Percentiles rank a stretch among this genome's conserved stretches.
phyloP scores from a whole-genome alignment of 2,888 invertebrate species.

The Electrophaes corylata region DNA sequence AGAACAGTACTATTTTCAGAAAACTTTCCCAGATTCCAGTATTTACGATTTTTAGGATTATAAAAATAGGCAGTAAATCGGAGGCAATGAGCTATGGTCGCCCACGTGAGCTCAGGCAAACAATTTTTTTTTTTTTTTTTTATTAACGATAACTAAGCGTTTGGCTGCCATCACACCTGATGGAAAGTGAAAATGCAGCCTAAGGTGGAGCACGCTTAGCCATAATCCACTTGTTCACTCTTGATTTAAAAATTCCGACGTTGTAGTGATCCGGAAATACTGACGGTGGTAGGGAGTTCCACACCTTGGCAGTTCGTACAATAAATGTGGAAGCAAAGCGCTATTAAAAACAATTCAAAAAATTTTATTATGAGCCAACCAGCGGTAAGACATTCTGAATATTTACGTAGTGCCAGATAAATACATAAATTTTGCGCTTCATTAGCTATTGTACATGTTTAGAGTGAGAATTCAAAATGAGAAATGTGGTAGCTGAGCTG shows the following conservation, averaged over 20 bases:
- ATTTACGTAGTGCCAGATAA: conserved; percentile 7
- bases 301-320: no score
- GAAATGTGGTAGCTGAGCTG: not conserved
- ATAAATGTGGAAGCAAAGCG: no score
- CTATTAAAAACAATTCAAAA: no score
- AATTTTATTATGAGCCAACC: conserved; percentile 41
- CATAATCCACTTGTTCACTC: no score
- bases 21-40: conserved; percentile 5
- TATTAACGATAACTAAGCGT: no score
- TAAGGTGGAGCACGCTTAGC: no score
- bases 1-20: not conserved
- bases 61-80: conserved; percentile 51
- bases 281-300: no score
- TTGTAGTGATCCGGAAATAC: no score
- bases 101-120: conserved; percentile 48
- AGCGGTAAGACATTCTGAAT: conserved; percentile 22
- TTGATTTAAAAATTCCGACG: no score
- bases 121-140: no score
- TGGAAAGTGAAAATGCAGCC: no score
- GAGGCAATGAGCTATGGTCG: conserved; percentile 38
- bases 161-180: no score
- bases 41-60: conserved; percentile 37
- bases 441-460: not conserved
- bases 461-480: not conserved
- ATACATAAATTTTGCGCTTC: conserved; percentile 3